These are phyloP conservation scores for Hylia prasina DNA, from an alignment of 2,113 vertebrate genomes.

Conservation along the genomic window DNA sequence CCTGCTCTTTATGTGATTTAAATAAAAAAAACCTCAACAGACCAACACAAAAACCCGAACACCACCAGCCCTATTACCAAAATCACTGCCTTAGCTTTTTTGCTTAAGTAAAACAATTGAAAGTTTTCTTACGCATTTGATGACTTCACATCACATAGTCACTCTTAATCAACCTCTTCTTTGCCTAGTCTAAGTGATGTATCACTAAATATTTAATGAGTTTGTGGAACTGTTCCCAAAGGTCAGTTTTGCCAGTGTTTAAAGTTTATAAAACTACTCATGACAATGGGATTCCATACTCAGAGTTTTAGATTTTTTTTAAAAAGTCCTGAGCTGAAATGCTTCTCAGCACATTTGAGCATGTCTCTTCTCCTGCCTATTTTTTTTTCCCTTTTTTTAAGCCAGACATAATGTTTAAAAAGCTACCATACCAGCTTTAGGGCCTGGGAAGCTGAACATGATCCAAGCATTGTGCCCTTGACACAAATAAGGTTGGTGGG, in stretches of 20 bases:
- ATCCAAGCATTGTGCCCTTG: not conserved
- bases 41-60: not conserved
- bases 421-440: not conserved
- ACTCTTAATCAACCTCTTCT: not conserved
- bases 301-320: too few species aligned
- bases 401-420: not conserved
- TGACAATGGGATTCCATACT: not conserved
- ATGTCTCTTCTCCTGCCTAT: fast-evolving
- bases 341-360: not conserved
- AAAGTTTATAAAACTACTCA: not conserved
- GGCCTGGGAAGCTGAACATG: not conserved
- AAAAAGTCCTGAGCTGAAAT: not conserved
- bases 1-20: not conserved
- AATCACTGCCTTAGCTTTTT: not conserved
- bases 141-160: not conserved
- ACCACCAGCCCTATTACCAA: not conserved
- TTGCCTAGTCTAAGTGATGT: not conserved
- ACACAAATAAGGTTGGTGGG: not conserved
- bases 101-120: not conserved
- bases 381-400: not conserved
- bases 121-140: fast-evolving
- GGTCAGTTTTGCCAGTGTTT: not conserved
- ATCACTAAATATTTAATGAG: not conserved
- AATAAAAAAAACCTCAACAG: not conserved
- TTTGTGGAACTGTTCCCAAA: not conserved